These are phyloP conservation scores for Parazoanthus atlanticus DNA, from an alignment of 92 coral and sea anemone species.

Conservation along the genomic window DNA sequence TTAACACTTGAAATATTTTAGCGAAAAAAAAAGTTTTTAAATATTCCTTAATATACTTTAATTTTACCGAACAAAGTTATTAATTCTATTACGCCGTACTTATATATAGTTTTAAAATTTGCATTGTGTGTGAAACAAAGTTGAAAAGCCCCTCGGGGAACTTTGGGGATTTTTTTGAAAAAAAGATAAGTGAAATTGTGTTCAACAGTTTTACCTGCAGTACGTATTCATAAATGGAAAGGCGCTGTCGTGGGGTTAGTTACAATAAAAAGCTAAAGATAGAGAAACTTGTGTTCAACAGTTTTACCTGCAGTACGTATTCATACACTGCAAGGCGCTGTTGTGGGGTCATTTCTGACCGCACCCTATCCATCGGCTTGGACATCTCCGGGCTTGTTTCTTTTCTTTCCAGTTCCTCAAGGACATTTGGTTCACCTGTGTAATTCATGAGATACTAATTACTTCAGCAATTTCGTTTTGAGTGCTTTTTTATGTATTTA, in stretches of 20 bases:
- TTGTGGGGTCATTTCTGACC: conserved; percentile 61
- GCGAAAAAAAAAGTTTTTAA: too few relatives aligned
- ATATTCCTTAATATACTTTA: too few relatives aligned
- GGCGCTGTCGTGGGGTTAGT: conserved; percentile 66
- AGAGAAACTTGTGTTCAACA: neutral
- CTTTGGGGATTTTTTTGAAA: too few relatives aligned
- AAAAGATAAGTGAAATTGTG: neutral
- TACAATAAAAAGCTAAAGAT: neutral
- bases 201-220: conserved; percentile 57
- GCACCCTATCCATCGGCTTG: conserved; percentile 67
- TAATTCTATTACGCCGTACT: too few relatives aligned
- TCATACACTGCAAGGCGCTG: conserved; percentile 77
- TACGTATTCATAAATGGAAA: conserved; percentile 73
- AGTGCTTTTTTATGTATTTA: too few relatives aligned
- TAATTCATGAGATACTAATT: neutral
- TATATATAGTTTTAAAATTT: too few relatives aligned
- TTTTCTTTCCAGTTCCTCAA: neutral
- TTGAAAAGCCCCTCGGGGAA: too few relatives aligned
- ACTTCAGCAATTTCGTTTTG: neutral
- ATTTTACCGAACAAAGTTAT: too few relatives aligned
- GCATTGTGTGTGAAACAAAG: too few relatives aligned
- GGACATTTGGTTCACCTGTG: neutral
- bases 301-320: conserved; percentile 73
- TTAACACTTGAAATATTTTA: too few relatives aligned
- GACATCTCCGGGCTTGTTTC: conserved; percentile 22